Evolutionary conservation across 1,140 invertebrate genomes (phyloP), one percentile per base, ranked within the genome.

Genomic region (Heliconius melpomene): DNA sequence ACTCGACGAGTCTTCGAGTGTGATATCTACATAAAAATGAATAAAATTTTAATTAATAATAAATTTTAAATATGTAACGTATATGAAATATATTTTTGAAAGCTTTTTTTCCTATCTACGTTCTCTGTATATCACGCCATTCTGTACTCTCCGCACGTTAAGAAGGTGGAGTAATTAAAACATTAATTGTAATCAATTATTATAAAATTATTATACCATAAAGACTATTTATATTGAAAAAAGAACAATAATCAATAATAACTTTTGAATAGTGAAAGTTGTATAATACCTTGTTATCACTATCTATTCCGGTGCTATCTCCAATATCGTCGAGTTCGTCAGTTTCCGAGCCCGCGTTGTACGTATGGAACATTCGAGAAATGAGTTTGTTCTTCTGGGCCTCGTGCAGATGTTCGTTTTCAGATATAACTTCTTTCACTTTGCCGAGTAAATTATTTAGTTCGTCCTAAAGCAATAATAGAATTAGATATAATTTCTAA

Each of bases 341-440:
- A 23, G 95, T 95, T 75, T 95, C 94, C 7, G 93, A 95, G 20
- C 91, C 90, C 18, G 83, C 89, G 74, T 90, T 89, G 74, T 92
- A 91, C 0, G 88, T 85, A 20, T 93, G 89, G 76, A 94, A 92
- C 93, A 94, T 93, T 1, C 90, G 72, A 8, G 90, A 89, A 11
- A 97, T 95, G 18, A 96, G 85, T 73, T 95, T 96, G 72, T 95
- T 95, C 87, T 96, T 97, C 91, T 96, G 96, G 85, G 95, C 96
- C 83, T 97, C 96, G 83, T 97, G 97, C 0, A 98, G 90, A 57
- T 96, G 95, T 86, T 98, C 97, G 84, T 98, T 98, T 93, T 98
- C 97, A 3, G 96, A 96, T 82, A 98, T 97, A 3, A 97, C 97
- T 88, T 97, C 96, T 90, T 97, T 97, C 2, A 98, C 97, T 95